Conservation (phyloP, 2,113 vertebrate species). For the Acanthochromis polyacanthus region DNA sequence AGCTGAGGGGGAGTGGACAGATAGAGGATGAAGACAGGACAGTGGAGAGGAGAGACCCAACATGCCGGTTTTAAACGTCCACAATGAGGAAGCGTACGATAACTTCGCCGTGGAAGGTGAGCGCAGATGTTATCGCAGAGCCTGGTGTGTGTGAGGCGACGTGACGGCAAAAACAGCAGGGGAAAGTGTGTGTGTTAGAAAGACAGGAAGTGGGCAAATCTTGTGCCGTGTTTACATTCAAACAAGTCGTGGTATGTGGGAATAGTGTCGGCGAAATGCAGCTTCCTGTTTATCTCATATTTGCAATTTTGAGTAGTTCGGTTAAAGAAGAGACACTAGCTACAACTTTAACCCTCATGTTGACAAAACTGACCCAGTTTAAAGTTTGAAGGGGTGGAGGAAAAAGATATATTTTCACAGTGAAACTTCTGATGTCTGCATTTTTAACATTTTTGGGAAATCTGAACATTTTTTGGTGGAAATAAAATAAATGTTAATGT, state of each 20-base stretch:
- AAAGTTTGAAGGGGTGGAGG: too few species aligned
- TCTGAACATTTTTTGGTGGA: too few species aligned
- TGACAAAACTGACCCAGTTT: too few species aligned
- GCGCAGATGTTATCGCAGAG: slow-evolving; percentile 22
- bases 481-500: too few species aligned
- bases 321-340: too few species aligned
- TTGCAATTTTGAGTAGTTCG: too few species aligned
- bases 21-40: slow-evolving; percentile 39
- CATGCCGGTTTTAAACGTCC: slow-evolving; percentile 80
- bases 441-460: too few species aligned
- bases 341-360: too few species aligned
- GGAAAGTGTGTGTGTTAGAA: slow-evolving; percentile 1
- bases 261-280: not conserved
- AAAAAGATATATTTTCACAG: too few species aligned
- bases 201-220: slow-evolving; percentile 50
- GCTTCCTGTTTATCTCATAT: slow-evolving; percentile 45
- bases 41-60: slow-evolving; percentile 12
- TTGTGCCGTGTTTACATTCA: slow-evolving; percentile 55
- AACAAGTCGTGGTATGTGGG: not conserved
- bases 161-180: not conserved
- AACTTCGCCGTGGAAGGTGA: slow-evolving; percentile 80
- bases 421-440: too few species aligned
- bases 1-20: slow-evolving; percentile 3
- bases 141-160: slow-evolving; percentile 6
- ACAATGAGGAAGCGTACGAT: slow-evolving; percentile 81